A percentile compares a stretch with the other conserved stretches of the same genome.
Conservation (phyloP, 2,797 vertebrate species). For the Falco concolor region DNA sequence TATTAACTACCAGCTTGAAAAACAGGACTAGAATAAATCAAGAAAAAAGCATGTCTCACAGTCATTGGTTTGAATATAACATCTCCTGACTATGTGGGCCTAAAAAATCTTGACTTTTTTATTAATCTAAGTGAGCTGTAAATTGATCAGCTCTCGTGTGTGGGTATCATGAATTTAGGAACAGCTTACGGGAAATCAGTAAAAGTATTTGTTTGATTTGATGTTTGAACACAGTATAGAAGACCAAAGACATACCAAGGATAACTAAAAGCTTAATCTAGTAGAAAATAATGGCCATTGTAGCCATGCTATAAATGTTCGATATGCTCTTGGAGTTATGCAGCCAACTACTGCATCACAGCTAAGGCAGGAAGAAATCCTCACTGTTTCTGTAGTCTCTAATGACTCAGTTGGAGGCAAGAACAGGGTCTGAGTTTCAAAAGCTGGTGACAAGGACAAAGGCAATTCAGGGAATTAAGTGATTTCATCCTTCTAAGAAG, state of each 20-base stretch:
- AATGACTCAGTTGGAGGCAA: neutral
- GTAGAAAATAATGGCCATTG: neutral
- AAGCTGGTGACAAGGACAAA: neutral
- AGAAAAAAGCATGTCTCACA: neutral
- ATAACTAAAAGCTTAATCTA: neutral
- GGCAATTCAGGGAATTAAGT: neutral
- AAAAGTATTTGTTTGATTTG: neutral
- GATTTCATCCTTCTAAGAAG: neutral
- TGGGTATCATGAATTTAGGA: neutral
- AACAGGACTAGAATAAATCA: neutral
- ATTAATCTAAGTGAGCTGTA: neutral
- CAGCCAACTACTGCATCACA: neutral
- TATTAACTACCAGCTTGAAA: neutral
- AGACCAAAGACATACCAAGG: neutral
- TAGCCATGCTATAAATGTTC: neutral
- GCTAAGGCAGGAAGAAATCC: neutral
- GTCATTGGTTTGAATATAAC: neutral
- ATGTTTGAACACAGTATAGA: neutral
- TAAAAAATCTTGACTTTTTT: neutral
- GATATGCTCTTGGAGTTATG: neutral
- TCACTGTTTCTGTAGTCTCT: neutral
- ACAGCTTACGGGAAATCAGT: neutral
- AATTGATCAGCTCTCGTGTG: neutral
- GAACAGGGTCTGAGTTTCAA: neutral
- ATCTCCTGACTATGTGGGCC: neutral